Evolutionary conservation across 1,140 invertebrate genomes (phyloP).

Genomic region (Amphibalanus amphitrite): DNA sequence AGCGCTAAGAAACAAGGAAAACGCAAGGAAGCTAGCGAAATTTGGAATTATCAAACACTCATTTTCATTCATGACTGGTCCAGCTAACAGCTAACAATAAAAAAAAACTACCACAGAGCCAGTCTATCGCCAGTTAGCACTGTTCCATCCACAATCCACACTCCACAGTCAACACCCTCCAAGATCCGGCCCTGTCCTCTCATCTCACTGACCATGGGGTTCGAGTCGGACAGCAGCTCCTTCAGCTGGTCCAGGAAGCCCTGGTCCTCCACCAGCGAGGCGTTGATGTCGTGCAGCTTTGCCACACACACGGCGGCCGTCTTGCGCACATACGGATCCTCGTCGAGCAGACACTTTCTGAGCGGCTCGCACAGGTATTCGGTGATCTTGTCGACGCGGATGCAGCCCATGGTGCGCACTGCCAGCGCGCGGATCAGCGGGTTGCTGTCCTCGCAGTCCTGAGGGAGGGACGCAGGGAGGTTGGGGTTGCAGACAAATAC

Average conservation of each 20-base stretch:
- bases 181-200: no score
- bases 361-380: conserved; percentile 98
- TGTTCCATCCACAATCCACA: no score
- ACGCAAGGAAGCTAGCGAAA: no score
- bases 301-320: conserved; percentile 99
- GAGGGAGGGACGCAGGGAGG: conserved; percentile 20
- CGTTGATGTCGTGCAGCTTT: conserved; percentile 97
- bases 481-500: no score
- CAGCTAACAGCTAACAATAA: no score
- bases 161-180: not conserved
- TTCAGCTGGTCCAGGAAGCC: conserved; percentile 95
- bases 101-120: no score
- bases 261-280: conserved; percentile 91
- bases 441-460: conserved; percentile 99
- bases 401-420: conserved; percentile 99
- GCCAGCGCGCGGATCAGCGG: conserved; percentile 95
- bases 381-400: conserved; percentile 98
- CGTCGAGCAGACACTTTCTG: conserved; percentile 94
- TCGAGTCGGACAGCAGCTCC: conserved; percentile 93
- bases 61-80: no score
- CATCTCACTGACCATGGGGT: conserved; percentile 98
- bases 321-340: conserved; percentile 98
- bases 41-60: no score
- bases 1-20: no score
- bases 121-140: no score